These are phyloP conservation scores for Stenodema calcarata DNA, from an alignment of 2,888 invertebrate genomes.

Conservation along the genomic window DNA sequence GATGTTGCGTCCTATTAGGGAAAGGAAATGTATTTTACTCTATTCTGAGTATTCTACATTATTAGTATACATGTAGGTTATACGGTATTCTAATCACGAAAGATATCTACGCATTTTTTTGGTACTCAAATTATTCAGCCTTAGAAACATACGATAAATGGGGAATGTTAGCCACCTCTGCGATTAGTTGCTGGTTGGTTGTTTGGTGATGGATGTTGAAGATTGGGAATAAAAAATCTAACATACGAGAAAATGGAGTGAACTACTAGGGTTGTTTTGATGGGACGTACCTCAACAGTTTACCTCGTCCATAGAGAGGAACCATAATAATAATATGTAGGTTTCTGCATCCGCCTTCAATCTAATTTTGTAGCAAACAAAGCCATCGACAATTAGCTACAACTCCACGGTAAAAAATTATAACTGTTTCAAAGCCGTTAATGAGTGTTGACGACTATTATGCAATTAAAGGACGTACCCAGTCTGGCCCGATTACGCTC, in stretches of 20 bases:
- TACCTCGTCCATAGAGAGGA: not conserved
- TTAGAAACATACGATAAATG: too few relatives aligned
- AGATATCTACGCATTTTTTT: too few relatives aligned
- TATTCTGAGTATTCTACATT: too few relatives aligned
- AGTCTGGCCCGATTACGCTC: not conserved
- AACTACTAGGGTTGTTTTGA: not conserved
- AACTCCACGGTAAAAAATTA: not conserved
- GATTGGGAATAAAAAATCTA: too few relatives aligned
- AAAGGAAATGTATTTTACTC: too few relatives aligned
- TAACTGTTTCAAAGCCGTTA: not conserved
- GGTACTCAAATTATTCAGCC: too few relatives aligned
- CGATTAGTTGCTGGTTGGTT: too few relatives aligned
- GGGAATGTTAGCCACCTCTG: too few relatives aligned
- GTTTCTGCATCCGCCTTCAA: not conserved
- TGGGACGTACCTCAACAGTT: not conserved
- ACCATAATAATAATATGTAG: not conserved
- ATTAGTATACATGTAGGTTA: too few relatives aligned
- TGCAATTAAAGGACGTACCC: not conserved
- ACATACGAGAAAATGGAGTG: not conserved
- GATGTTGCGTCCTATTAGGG: too few relatives aligned
- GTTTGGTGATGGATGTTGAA: too few relatives aligned
- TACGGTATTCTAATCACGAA: too few relatives aligned
- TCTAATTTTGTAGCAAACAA: not conserved
- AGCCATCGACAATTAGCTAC: not conserved
- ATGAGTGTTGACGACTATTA: not conserved